Percentiles rank a stretch among this genome's conserved stretches.
Conservation (phyloP, 2,888 invertebrate species). For the Ptychoptera contaminata region DNA sequence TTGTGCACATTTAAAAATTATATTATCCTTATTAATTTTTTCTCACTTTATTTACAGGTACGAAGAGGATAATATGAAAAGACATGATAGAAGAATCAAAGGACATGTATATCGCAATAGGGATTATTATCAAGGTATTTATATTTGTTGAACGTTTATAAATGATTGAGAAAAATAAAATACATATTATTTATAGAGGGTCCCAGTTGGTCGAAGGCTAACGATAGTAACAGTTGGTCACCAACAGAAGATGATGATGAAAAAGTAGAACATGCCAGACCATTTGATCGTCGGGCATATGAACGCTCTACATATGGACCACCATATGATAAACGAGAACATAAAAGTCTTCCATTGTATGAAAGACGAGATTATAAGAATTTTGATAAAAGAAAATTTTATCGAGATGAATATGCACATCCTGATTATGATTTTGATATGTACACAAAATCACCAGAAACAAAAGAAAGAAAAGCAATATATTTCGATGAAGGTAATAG, state of each 20-base stretch:
- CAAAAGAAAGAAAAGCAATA: conserved; percentile 14
- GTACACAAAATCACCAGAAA: conserved; percentile 18
- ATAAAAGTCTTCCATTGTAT: conserved; percentile 15
- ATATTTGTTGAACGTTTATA: no score
- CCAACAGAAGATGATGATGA: conserved; percentile 26
- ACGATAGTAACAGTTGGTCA: conserved; percentile 27
- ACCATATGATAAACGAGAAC: conserved; percentile 29
- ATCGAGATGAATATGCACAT: conserved; percentile 27
- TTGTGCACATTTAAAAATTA: background rate
- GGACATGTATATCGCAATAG: conserved; percentile 16
- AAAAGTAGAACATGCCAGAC: conserved; percentile 16
- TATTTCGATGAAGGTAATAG: conserved; percentile 13
- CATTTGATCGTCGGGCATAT: conserved; percentile 28
- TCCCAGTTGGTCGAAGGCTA: background rate
- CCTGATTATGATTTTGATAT: conserved; percentile 25
- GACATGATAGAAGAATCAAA: conserved; percentile 25
- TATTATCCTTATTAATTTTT: background rate
- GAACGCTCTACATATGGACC: conserved; percentile 30
- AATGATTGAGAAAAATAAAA: no score
- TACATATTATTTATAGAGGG: background rate
- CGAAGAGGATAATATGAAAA: conserved; percentile 23
- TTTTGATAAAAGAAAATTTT: conserved; percentile 27
- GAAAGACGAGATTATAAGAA: conserved; percentile 19
- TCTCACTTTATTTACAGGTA: conserved; percentile 18
- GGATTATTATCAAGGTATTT: background rate